phyloP scores from a whole-genome alignment of 2,113 vertebrate genomes.

The Sinocyclocheilus anshuiensis region DNA sequence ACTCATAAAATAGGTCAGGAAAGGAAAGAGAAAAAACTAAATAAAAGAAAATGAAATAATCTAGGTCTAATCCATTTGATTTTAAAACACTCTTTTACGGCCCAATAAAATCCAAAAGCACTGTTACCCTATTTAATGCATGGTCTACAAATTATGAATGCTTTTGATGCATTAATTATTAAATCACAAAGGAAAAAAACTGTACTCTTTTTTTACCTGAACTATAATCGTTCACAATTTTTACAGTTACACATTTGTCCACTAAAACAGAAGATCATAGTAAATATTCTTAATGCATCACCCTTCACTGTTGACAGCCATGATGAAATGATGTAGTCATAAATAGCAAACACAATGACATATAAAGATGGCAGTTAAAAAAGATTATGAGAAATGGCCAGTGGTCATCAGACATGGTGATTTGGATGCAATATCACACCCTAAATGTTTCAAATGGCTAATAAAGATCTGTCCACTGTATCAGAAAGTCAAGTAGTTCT shows the following conservation, averaged over 20 bases:
- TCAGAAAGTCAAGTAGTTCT: background rate
- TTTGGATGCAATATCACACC: no score
- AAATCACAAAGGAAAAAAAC: background rate
- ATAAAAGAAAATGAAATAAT: background rate
- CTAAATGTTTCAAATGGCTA: no score
- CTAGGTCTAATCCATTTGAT: background rate
- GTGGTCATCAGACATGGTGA: no score
- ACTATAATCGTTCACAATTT: background rate
- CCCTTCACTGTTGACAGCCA: background rate
- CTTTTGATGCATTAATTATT: background rate
- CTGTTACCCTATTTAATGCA: background rate
- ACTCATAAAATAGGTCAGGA: conserved; percentile 5
- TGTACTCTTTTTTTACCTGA: background rate
- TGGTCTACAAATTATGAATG: background rate
- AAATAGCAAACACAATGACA: background rate
- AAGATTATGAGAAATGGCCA: background rate
- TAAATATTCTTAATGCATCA: background rate
- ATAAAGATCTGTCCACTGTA: no score
- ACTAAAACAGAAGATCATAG: background rate
- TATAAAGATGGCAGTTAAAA: background rate
- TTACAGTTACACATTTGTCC: background rate
- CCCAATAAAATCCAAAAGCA: background rate
- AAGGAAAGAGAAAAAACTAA: background rate
- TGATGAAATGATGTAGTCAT: background rate
- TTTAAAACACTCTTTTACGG: background rate